Percentiles rank a stretch among this genome's conserved stretches.
These are phyloP conservation scores for Anodontia alba DNA, from an alignment of 2,888 invertebrate species.

Conservation along the genomic window DNA sequence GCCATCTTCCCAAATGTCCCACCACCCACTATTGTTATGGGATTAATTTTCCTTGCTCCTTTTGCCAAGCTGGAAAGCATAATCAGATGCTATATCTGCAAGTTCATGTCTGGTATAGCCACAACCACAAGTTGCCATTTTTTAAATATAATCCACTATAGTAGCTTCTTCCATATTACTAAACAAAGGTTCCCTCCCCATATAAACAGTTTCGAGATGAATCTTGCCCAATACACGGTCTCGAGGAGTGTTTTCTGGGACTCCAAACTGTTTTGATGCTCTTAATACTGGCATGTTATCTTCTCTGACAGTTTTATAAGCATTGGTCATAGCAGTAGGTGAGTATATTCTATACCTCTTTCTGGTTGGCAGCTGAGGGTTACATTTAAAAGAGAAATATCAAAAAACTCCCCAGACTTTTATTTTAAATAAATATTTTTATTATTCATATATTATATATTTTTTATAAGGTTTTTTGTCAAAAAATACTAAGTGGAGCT, in stretches of 20 bases:
- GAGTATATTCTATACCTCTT: constrained; percentile 12
- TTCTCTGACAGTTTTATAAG: constrained; percentile 26
- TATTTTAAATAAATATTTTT: too few relatives aligned
- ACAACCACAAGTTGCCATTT: constrained; percentile 34
- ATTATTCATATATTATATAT: too few relatives aligned
- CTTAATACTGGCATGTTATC: constrained; percentile 22
- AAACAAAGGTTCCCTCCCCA: constrained; percentile 31
- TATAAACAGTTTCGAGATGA: constrained; percentile 21
- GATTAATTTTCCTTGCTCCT: constrained; percentile 15
- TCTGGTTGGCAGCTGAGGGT: not conserved
- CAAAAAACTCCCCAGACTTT: not conserved
- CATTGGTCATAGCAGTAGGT: constrained; percentile 18
- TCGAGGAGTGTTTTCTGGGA: constrained; percentile 23
- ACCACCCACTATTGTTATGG: constrained; percentile 28
- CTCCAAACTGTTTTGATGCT: constrained; percentile 14
- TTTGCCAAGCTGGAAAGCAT: constrained; percentile 32
- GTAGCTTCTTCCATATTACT: constrained; percentile 21
- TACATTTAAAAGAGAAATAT: constrained; percentile 6
- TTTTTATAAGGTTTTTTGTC: not conserved
- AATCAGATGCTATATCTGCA: constrained; percentile 31
- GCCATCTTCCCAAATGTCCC: constrained; percentile 30
- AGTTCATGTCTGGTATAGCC: constrained; percentile 33
- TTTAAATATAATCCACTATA: constrained; percentile 25
- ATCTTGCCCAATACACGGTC: constrained; percentile 28
- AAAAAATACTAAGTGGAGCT: not conserved